These are phyloP conservation scores for Resseliella maxima DNA, from an alignment of 2,888 invertebrate genomes.

Conservation along the genomic window DNA sequence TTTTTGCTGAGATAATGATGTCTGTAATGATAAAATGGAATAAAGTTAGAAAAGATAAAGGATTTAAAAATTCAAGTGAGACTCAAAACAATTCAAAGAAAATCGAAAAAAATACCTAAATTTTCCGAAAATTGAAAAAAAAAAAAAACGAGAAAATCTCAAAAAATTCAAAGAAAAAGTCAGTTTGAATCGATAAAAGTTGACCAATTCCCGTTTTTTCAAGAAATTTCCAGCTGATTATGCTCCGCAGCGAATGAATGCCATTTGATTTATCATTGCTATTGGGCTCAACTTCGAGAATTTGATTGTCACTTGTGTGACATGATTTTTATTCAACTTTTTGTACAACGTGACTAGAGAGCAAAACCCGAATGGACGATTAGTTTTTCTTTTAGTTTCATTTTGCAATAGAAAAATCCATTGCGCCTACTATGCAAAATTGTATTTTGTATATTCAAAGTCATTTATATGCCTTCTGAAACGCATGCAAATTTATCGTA, in stretches of 20 bases:
- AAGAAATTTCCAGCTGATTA: no score
- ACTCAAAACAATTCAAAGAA: neutral
- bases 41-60: neutral
- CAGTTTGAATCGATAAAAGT: neutral
- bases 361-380: neutral
- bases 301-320: slow-evolving; percentile 23
- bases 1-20: neutral
- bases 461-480: slow-evolving; percentile 24
- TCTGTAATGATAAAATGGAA: no score
- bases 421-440: slow-evolving; percentile 27
- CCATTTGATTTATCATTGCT: slow-evolving; percentile 6
- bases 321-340: neutral
- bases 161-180: no score
- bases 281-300: neutral
- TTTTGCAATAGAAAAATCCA: neutral
- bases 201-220: no score
- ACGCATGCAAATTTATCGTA: slow-evolving; percentile 2
- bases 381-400: neutral
- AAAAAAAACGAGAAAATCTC: no score
- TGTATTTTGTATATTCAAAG: neutral
- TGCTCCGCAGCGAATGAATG: neutral
- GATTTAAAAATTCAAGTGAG: neutral
- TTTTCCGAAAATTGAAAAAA: no score
- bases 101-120: neutral
- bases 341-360: slow-evolving; percentile 21